Evolutionary conservation across 2,888 invertebrate species (phyloP).

Genomic region (Sinohyriopsis cumingii): DNA sequence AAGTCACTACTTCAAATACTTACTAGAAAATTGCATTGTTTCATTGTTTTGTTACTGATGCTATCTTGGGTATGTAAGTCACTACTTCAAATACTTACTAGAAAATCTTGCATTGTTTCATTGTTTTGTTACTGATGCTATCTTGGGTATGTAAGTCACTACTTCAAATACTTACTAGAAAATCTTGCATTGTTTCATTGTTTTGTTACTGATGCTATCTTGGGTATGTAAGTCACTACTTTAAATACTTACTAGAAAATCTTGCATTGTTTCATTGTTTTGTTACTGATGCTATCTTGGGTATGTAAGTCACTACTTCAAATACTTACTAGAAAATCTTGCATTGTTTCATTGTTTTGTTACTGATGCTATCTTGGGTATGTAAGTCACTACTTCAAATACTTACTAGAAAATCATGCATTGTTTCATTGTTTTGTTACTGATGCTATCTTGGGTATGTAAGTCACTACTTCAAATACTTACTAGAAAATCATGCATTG

Average conservation of each 20-base stretch:
- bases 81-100: too few species aligned
- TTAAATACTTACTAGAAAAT: too few species aligned
- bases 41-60: conserved; percentile 51
- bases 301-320: conserved; percentile 69
- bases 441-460: conserved; percentile 79
- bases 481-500: too few species aligned
- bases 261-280: too few species aligned
- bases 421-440: conserved; percentile 19
- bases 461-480: background rate
- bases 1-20: background rate
- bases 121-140: conserved; percentile 72
- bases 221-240: conserved; percentile 76
- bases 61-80: conserved; percentile 79
- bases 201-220: conserved; percentile 74
- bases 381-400: conserved; percentile 12
- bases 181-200: too few species aligned
- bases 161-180: too few species aligned
- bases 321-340: too few species aligned
- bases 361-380: conserved; percentile 80
- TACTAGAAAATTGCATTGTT: too few species aligned
- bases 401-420: too few species aligned
- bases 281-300: conserved; percentile 79
- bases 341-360: too few species aligned
- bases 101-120: too few species aligned
- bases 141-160: conserved; percentile 77